These are phyloP conservation scores for Macaca fascicularis DNA, from an alignment of 2,113 vertebrate species.

Conservation along the genomic window T2T-MFA8v1.1 NC_088391.1:68377501-68378000, in stretches of 20 bases:
- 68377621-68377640: not conserved
- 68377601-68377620: not conserved
- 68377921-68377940: not conserved
- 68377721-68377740: not conserved
- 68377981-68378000: too few relatives aligned
- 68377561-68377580: not conserved
- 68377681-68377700: slow-evolving; percentile 30
- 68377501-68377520: slow-evolving; percentile 27
- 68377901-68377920: not conserved
- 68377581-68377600: not conserved
- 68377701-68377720: not conserved
- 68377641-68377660: not conserved
- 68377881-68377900: not conserved
- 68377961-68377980: not conserved
- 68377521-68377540: not conserved
- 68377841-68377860: not conserved
- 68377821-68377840: not conserved
- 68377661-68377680: not conserved
- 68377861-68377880: not conserved
- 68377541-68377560: not conserved
- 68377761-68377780: not conserved
- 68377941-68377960: not conserved
- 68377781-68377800: not conserved
- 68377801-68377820: not conserved
- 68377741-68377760: not conserved